These are phyloP conservation scores for Malurus alboscapulatus DNA, from an alignment of 2,113 vertebrate genomes.

Conservation along the genomic window DNA sequence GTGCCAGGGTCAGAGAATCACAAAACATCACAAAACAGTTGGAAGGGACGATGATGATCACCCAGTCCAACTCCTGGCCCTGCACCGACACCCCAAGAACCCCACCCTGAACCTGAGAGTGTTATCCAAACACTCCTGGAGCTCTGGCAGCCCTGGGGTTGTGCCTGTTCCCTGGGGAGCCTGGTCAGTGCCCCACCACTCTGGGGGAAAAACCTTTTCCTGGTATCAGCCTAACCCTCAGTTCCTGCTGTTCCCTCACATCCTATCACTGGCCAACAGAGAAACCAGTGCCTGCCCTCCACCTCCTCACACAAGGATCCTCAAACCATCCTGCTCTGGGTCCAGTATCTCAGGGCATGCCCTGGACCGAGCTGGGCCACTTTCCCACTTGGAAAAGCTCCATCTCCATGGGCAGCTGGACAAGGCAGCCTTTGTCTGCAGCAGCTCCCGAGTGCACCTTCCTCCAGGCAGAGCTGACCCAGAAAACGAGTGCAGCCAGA, in stretches of 20 bases:
- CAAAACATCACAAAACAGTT: not conserved
- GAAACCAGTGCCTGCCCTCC: not conserved
- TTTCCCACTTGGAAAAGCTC: not conserved
- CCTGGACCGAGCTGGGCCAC: not conserved
- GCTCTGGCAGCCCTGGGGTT: not conserved
- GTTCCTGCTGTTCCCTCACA: not conserved
- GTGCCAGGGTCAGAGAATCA: not conserved
- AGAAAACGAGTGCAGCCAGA: not conserved
- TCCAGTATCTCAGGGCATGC: not conserved
- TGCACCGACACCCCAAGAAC: not conserved
- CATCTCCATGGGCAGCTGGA: accelerated
- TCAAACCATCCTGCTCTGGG: accelerated
- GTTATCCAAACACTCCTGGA: not conserved
- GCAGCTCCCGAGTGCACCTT: not conserved
- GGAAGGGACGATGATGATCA: not conserved
- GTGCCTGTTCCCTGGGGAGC: not conserved
- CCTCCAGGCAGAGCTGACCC: slow-evolving; percentile 3
- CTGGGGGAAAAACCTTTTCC: not conserved
- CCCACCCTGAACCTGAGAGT: not conserved
- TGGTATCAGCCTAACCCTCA: not conserved
- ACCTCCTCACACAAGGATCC: not conserved
- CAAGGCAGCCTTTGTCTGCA: slow-evolving; percentile 11
- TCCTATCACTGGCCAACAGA: not conserved
- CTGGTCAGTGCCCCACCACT: not conserved
- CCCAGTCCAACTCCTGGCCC: not conserved